These are phyloP conservation scores for Avahi laniger DNA, from an alignment of 2,797 vertebrate species.

Conservation along the genomic window DNA sequence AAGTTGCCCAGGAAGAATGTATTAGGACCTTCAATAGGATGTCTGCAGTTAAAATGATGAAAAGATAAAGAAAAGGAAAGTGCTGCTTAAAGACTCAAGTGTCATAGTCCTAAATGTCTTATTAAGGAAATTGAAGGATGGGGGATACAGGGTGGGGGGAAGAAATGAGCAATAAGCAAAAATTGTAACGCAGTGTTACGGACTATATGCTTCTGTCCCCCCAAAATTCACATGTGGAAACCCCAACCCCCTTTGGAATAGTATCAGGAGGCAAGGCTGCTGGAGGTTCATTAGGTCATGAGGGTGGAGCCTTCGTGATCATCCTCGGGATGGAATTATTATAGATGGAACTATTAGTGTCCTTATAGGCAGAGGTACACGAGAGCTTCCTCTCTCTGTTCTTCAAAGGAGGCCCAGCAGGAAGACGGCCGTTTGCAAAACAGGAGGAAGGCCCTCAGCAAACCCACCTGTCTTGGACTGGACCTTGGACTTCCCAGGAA, in stretches of 20 bases:
- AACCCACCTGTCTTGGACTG: not conserved
- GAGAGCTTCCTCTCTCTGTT: not conserved
- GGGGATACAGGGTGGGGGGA: not conserved
- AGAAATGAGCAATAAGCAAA: not conserved
- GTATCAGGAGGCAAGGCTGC: not conserved
- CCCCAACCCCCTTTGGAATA: not conserved
- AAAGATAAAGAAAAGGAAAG: not conserved
- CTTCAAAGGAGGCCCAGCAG: no score
- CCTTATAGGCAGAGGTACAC: not conserved
- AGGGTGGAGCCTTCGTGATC: not conserved
- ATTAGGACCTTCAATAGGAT: not conserved
- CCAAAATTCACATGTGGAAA: not conserved
- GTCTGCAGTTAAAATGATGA: not conserved
- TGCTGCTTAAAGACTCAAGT: not conserved
- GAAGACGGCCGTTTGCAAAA: not conserved
- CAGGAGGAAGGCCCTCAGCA: no score
- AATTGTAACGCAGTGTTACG: accelerated
- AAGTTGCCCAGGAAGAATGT: not conserved
- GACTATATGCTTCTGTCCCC: not conserved
- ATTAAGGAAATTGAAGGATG: not conserved
- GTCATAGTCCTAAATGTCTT: not conserved
- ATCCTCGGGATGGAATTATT: no score
- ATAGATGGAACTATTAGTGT: not conserved
- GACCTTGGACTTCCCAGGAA: not conserved
- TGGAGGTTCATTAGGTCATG: not conserved